Evolutionary conservation across 2,797 vertebrate genomes (phyloP).

Genomic region (Luscinia luscinia): DNA sequence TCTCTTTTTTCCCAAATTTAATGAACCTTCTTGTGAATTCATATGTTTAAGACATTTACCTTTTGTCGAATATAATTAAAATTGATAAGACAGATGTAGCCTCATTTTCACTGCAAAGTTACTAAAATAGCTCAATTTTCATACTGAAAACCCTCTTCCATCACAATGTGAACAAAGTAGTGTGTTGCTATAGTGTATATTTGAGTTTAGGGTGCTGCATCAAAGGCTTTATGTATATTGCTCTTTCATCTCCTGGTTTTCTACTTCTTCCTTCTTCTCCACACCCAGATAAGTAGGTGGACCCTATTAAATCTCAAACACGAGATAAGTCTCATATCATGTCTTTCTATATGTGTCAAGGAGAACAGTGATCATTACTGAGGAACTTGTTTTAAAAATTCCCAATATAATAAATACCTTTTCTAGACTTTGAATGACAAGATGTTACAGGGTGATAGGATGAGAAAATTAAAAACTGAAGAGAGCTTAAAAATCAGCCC

Average conservation of each 20-base stretch:
- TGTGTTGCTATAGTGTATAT: neutral
- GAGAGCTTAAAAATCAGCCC: neutral
- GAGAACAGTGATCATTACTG: neutral
- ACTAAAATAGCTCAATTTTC: neutral
- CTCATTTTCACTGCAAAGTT: neutral
- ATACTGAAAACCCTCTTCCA: neutral
- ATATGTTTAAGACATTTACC: neutral
- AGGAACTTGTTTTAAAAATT: neutral
- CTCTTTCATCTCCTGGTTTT: neutral
- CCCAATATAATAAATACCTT: neutral
- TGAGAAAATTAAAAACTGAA: neutral
- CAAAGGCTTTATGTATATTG: neutral
- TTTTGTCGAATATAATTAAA: neutral
- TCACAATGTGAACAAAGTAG: neutral
- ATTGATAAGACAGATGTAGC: neutral
- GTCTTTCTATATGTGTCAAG: neutral
- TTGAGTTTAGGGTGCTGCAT: neutral
- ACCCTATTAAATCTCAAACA: neutral
- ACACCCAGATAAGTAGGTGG: neutral
- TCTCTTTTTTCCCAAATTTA: neutral
- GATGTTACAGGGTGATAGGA: neutral
- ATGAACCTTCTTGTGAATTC: neutral
- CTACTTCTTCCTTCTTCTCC: neutral
- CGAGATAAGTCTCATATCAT: neutral
- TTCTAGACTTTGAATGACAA: neutral